These are phyloP conservation scores for Hiodon tergisus DNA, from an alignment of 2,113 vertebrate genomes.

Conservation along the genomic window DNA sequence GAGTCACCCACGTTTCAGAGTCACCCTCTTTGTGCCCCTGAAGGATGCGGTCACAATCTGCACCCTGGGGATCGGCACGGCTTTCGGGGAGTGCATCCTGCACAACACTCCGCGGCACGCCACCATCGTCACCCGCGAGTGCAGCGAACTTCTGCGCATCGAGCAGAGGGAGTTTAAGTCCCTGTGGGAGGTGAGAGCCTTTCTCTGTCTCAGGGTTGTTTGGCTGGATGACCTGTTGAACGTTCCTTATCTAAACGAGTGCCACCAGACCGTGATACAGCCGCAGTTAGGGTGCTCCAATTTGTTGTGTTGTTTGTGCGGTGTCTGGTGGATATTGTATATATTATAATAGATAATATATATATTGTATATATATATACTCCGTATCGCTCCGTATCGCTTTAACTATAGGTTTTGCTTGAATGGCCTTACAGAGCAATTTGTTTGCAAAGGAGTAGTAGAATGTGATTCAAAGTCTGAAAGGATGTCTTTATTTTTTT, in stretches of 20 bases:
- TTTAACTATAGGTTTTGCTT: no score
- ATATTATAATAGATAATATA: no score
- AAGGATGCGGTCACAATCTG: slow-evolving; percentile 95
- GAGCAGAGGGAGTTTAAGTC: slow-evolving; percentile 92
- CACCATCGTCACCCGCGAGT: slow-evolving; percentile 88
- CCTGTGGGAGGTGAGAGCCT: slow-evolving; percentile 89
- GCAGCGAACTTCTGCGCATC: slow-evolving; percentile 87
- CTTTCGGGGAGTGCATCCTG: slow-evolving; percentile 95
- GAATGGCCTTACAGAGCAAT: no score
- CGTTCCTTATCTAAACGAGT: background rate
- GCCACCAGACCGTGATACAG: background rate
- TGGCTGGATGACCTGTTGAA: slow-evolving; percentile 3
- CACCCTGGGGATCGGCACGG: slow-evolving; percentile 89
- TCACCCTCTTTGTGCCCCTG: slow-evolving; percentile 29
- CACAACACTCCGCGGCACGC: slow-evolving; percentile 95
- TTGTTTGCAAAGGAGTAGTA: no score
- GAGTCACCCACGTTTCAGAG: background rate
- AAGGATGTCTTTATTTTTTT: no score
- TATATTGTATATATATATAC: no score
- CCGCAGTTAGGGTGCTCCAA: no score
- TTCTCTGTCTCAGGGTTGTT: no score
- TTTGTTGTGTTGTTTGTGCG: no score
- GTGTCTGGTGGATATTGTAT: no score
- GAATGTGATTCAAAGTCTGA: no score
- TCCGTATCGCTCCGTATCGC: no score